Conservation (phyloP, 2,113 vertebrate species). For the Melanerpes aurifrons region DNA sequence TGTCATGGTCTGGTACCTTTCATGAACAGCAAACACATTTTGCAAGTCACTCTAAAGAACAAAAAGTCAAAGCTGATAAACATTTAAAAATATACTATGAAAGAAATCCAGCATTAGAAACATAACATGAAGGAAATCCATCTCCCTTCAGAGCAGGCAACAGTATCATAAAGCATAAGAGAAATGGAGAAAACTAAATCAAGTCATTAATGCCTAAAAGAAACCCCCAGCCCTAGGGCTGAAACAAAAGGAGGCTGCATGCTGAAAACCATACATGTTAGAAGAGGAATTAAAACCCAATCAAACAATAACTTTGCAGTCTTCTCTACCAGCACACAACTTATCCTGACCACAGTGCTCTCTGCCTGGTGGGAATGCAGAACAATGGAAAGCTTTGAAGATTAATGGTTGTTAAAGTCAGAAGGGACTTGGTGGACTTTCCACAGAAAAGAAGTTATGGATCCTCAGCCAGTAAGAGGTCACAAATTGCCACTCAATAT, state of each 20-base stretch:
- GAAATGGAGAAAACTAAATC: background rate
- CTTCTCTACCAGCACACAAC: background rate
- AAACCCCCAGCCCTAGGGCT: background rate
- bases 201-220: constrained; percentile 1
- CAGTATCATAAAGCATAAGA: background rate
- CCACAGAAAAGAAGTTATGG: constrained; percentile 11
- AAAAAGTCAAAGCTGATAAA: constrained; percentile 16
- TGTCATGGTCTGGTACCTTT: constrained; percentile 19
- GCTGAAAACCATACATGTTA: background rate
- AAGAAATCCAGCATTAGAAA: background rate
- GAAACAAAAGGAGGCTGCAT: constrained; percentile 13
- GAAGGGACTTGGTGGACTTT: constrained; percentile 12
- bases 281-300: constrained; percentile 27
- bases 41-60: constrained; percentile 14
- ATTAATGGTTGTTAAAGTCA: constrained; percentile 17
- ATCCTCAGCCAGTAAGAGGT: constrained; percentile 27
- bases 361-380: background rate
- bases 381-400: constrained; percentile 30
- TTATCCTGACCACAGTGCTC: constrained; percentile 13
- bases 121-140: background rate
- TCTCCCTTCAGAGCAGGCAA: background rate
- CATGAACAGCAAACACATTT: background rate
- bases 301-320: constrained; percentile 37
- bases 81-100: background rate
- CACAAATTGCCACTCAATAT: constrained; percentile 31